Evolutionary conservation across 1,140 invertebrate genomes (phyloP).

Genomic region (Hesperophylax magnus): DNA sequence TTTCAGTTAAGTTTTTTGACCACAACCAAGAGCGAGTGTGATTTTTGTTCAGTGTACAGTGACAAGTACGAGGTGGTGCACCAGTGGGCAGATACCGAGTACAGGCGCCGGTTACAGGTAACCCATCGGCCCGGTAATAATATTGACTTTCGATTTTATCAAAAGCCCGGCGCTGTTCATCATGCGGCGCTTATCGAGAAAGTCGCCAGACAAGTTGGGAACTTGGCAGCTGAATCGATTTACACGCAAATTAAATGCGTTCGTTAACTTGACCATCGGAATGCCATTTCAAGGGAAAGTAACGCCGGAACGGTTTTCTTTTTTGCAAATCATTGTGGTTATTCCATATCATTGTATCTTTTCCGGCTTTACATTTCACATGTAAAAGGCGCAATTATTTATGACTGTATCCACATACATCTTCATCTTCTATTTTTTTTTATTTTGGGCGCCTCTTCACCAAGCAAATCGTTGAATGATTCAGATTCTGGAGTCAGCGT

Average conservation of each 20-base stretch:
- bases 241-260: slow-evolving; percentile 4
- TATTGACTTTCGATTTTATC: slow-evolving; percentile 34
- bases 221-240: background rate
- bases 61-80: too few relatives aligned
- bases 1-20: too few relatives aligned
- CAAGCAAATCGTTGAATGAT: too few relatives aligned
- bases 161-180: slow-evolving; percentile 10
- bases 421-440: too few relatives aligned
- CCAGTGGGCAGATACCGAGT: background rate
- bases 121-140: slow-evolving; percentile 10
- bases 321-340: background rate
- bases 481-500: too few relatives aligned
- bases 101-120: background rate
- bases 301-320: background rate
- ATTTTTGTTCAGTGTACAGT: too few relatives aligned
- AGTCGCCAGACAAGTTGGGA: background rate
- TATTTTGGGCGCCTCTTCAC: too few relatives aligned
- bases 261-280: background rate
- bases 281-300: background rate
- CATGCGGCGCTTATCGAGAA: background rate
- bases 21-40: too few relatives aligned
- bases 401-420: too few relatives aligned
- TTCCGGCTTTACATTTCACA: too few relatives aligned
- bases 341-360: too few relatives aligned
- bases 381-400: too few relatives aligned